Conservation (phyloP, 1,140 invertebrate species). For the Doryteuthis pealeii region DNA sequence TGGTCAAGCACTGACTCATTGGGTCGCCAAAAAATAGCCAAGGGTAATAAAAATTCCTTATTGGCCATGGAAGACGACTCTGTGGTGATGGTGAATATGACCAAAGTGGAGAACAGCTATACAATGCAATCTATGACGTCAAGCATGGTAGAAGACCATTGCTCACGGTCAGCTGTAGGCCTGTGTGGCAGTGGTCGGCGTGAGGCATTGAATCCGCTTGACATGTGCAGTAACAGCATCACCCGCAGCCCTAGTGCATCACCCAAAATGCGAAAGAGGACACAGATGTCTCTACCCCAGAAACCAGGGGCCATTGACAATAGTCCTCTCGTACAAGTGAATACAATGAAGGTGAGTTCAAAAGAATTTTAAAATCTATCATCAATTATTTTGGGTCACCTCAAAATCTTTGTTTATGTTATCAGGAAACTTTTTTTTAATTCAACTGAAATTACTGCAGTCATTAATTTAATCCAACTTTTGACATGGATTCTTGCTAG, state of each 20-base stretch:
- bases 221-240: slow-evolving; percentile 20
- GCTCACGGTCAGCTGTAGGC: not conserved
- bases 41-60: slow-evolving; percentile 21
- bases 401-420: no score
- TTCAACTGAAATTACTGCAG: no score
- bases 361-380: no score
- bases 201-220: slow-evolving; percentile 31
- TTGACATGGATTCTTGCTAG: no score
- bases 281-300: slow-evolving; percentile 36
- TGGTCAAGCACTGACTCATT: slow-evolving; percentile 16
- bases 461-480: no score
- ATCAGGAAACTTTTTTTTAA: no score
- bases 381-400: no score
- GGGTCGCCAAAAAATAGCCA: slow-evolving; percentile 25
- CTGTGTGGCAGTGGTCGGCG: slow-evolving; percentile 1
- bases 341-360: slow-evolving; percentile 66
- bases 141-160: not conserved
- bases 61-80: slow-evolving; percentile 45
- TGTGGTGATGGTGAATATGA: slow-evolving; percentile 42
- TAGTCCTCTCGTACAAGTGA: slow-evolving; percentile 67
- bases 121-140: slow-evolving; percentile 6
- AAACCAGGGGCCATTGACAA: slow-evolving; percentile 80
- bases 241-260: slow-evolving; percentile 47
- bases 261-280: slow-evolving; percentile 42
- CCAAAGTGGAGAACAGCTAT: not conserved